phyloP scores from a whole-genome alignment of 2,888 invertebrate genomes.

The Eristalis tenax region DNA sequence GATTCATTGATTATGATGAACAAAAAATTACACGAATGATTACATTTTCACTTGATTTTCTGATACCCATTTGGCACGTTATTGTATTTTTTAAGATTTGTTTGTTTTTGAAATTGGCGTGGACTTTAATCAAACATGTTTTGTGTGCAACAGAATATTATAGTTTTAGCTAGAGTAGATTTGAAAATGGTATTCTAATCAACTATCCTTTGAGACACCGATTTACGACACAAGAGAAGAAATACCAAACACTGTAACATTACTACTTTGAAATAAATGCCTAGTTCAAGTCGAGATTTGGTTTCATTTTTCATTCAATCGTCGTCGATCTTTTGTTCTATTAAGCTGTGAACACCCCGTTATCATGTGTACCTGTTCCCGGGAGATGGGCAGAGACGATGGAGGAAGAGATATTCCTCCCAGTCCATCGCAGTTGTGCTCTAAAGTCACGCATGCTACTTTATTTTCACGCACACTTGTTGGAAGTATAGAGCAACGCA shows the following conservation, averaged over 20 bases:
- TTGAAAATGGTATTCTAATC: background rate
- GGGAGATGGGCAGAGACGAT: too few relatives aligned
- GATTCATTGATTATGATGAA: conserved; percentile 58
- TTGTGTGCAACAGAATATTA: background rate
- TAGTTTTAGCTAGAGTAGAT: background rate
- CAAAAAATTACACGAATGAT: background rate
- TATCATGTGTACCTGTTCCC: too few relatives aligned
- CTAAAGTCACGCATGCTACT: too few relatives aligned
- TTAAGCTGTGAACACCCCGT: too few relatives aligned
- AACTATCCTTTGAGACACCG: conserved; percentile 1
- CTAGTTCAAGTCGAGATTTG: background rate
- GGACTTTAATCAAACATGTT: background rate
- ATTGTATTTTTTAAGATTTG: background rate
- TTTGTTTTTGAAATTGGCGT: conserved; percentile 3
- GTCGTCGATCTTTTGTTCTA: too few relatives aligned
- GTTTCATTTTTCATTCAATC: background rate
- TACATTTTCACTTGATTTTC: conserved; percentile 1
- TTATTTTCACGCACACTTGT: too few relatives aligned
- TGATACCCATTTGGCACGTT: background rate
- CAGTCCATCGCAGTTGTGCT: too few relatives aligned
- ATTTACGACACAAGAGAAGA: background rate
- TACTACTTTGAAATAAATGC: conserved; percentile 35
- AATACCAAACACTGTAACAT: conserved; percentile 24
- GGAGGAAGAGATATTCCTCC: too few relatives aligned
- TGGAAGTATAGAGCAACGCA: too few relatives aligned